Evolutionary conservation across 92 coral and sea anemone genomes (phyloP).

Genomic region (Epizoanthus fatuus): DNA sequence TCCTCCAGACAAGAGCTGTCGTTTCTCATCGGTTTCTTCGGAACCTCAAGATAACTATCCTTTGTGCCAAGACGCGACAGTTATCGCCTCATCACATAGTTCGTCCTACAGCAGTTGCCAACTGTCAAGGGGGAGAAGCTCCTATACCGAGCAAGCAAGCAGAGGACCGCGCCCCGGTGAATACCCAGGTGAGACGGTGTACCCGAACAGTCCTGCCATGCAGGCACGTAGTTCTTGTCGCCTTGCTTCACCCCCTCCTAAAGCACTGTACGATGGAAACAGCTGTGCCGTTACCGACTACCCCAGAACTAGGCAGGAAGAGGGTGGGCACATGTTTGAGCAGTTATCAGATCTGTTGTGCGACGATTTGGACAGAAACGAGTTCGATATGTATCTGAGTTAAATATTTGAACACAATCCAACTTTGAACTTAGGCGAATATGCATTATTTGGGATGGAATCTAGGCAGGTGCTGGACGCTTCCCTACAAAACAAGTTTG

Average conservation of each 20-base stretch:
- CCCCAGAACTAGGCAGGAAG: slow-evolving; percentile 45
- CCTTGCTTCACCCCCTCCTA: slow-evolving; percentile 66
- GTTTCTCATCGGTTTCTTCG: slow-evolving; percentile 19
- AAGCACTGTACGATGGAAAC: slow-evolving; percentile 33
- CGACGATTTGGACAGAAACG: slow-evolving; percentile 95
- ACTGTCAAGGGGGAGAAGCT: background rate
- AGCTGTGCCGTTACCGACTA: slow-evolving; percentile 18
- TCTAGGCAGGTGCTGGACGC: too few species aligned
- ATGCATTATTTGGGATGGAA: too few species aligned
- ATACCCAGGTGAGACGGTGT: slow-evolving; percentile 11
- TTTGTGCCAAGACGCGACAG: background rate
- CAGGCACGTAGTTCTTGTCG: slow-evolving; percentile 81
- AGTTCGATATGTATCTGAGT: slow-evolving; percentile 93
- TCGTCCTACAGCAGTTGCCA: slow-evolving; percentile 28
- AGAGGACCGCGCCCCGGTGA: slow-evolving; percentile 21
- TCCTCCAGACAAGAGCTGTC: slow-evolving; percentile 28
- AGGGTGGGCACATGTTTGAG: slow-evolving; percentile 77
- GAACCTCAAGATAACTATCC: background rate
- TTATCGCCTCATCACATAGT: background rate
- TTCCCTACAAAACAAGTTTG: too few species aligned
- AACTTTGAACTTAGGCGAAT: too few species aligned
- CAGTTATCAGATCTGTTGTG: slow-evolving; percentile 88
- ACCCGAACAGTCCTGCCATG: slow-evolving; percentile 7
- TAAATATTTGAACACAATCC: background rate
- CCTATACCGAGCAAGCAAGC: background rate